phyloP scores from a whole-genome alignment of 35 echinoderm and acorn worm genomes.

The Ptychodera flava region DNA sequence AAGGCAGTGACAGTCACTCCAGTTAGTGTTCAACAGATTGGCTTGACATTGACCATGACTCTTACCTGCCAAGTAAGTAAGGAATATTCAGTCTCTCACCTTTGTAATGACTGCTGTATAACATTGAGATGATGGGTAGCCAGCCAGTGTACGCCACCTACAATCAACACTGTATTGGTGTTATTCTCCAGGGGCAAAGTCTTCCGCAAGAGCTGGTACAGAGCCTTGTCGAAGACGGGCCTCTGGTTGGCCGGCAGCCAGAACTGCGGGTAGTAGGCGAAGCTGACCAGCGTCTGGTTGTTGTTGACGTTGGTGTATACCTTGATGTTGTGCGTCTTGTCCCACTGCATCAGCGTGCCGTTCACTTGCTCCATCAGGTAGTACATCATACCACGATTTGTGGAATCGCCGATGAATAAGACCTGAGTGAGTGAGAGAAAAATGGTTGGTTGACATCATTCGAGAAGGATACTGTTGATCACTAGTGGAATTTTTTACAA shows the following conservation, averaged over 20 bases:
- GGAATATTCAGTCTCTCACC: too few species aligned
- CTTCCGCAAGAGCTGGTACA: conserved; percentile 45
- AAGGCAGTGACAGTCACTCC: too few species aligned
- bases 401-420: conserved; percentile 92
- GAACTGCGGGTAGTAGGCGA: conserved; percentile 97
- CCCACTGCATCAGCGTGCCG: conserved; percentile 73
- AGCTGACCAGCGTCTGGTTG: conserved; percentile 52
- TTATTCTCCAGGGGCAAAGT: conserved; percentile 51
- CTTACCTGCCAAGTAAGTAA: too few species aligned
- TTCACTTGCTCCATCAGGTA: conserved; percentile 90
- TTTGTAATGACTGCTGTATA: conserved; percentile 42
- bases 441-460: too few species aligned
- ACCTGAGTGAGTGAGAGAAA: too few species aligned
- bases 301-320: conserved; percentile 82
- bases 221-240: conserved; percentile 61
- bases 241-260: conserved; percentile 72
- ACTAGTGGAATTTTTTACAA: too few species aligned
- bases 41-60: too few species aligned
- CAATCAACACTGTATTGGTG: conserved; percentile 59
- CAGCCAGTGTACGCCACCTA: conserved; percentile 88
- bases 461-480: too few species aligned
- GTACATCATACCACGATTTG: conserved; percentile 97
- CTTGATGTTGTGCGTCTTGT: conserved; percentile 90
- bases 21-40: too few species aligned
- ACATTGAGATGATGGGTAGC: conserved; percentile 81